phyloP scores from a whole-genome alignment of 2,113 vertebrate species.

The Grammomys dolichurus region DNA sequence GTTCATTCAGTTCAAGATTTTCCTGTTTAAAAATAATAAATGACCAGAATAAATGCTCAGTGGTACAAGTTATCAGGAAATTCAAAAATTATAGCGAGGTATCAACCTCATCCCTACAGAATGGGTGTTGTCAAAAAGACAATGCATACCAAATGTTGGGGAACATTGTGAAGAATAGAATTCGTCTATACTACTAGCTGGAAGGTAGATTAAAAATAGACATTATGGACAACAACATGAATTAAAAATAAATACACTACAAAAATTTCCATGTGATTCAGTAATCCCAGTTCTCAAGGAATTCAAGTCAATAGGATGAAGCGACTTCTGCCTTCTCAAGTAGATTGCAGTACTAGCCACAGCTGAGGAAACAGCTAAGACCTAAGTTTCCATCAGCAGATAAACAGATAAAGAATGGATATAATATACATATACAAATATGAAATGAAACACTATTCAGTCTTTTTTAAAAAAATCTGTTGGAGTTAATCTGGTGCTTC shows the following conservation, averaged over 20 bases:
- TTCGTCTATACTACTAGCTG: background rate
- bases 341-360: background rate
- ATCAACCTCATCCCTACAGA: background rate
- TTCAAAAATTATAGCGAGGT: background rate
- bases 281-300: background rate
- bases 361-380: background rate
- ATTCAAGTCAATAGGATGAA: background rate
- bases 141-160: slow-evolving; percentile 1
- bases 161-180: background rate
- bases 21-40: background rate
- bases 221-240: background rate
- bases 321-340: background rate
- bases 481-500: too few relatives aligned
- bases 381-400: background rate
- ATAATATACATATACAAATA: background rate
- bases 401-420: background rate
- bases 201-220: background rate
- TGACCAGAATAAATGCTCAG: background rate
- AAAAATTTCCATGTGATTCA: background rate
- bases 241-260: background rate
- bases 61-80: background rate
- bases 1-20: slow-evolving; percentile 36
- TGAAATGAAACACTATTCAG: background rate
- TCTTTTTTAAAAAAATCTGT: background rate
- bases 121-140: background rate